These are phyloP conservation scores for Dryobota labecula DNA, from an alignment of 2,888 invertebrate genomes.

Conservation along the genomic window DNA sequence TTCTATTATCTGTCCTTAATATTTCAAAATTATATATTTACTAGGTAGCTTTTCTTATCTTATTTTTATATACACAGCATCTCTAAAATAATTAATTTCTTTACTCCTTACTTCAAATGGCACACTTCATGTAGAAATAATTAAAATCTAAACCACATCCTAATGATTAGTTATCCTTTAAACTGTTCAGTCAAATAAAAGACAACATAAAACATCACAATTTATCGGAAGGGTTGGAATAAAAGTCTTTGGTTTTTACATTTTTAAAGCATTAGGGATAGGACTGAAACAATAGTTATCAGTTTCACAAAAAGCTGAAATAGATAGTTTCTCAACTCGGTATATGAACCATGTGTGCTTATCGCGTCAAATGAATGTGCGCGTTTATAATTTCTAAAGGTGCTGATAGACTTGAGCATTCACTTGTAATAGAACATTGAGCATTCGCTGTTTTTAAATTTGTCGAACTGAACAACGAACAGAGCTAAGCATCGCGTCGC, in stretches of 20 bases:
- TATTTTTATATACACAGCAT: constrained; percentile 22
- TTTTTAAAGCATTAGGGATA: constrained; percentile 21
- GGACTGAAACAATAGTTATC: neutral
- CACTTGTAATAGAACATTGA: too few relatives aligned
- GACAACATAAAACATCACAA: constrained; percentile 26
- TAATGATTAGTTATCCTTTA: constrained; percentile 4
- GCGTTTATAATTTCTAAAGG: neutral
- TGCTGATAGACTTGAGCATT: too few relatives aligned
- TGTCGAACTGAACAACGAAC: too few relatives aligned
- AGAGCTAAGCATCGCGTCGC: too few relatives aligned
- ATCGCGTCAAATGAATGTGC: neutral
- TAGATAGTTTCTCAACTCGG: constrained; percentile 18
- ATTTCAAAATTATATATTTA: constrained; percentile 15
- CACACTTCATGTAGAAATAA: constrained; percentile 38
- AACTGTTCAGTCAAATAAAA: constrained; percentile 40
- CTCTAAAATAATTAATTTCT: constrained; percentile 27
- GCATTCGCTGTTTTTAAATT: too few relatives aligned
- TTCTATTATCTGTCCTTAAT: constrained; percentile 21
- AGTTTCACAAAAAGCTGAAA: constrained; percentile 22
- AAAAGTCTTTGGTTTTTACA: constrained; percentile 44
- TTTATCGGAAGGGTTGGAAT: constrained; percentile 26
- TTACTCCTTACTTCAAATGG: constrained; percentile 37
- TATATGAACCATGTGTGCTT: neutral
- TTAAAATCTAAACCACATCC: constrained; percentile 27
- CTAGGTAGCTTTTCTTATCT: constrained; percentile 8